Conservation (phyloP, 2,888 invertebrate species). For the Drosophila macrospina region DNA sequence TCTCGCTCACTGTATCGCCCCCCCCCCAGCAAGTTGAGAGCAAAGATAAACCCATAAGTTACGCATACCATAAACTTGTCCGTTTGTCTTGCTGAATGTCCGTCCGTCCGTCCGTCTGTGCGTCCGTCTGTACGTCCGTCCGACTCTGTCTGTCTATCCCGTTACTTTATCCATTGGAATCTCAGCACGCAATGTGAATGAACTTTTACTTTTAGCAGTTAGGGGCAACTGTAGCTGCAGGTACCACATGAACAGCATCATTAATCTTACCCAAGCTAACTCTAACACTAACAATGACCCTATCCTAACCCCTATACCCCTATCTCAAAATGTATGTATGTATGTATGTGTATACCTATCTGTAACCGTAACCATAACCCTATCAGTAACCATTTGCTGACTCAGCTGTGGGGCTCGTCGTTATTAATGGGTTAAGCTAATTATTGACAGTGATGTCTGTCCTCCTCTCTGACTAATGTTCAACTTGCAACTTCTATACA, state of each 20-base stretch:
- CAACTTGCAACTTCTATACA: conserved; percentile 4
- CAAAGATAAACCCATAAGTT: conserved; percentile 57
- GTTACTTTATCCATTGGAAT: conserved; percentile 30
- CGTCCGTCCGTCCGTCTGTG: conserved; percentile 3
- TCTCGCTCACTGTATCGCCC: not conserved
- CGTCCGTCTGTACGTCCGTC: not conserved
- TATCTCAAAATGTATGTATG: not conserved
- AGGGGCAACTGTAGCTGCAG: conserved; percentile 37
- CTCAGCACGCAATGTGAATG: conserved; percentile 64
- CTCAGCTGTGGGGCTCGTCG: conserved; percentile 51
- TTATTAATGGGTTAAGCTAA: conserved; percentile 80
- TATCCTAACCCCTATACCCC: not conserved
- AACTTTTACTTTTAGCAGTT: conserved; percentile 71
- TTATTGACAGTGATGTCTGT: conserved; percentile 69
- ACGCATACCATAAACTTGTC: conserved; percentile 49
- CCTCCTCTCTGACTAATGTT: conserved; percentile 54
- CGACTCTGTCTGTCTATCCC: conserved; percentile 4
- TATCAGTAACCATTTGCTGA: conserved; percentile 46
- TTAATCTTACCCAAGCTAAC: conserved; percentile 22
- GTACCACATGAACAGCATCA: conserved; percentile 44
- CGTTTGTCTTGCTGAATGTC: not conserved
- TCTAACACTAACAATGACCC: conserved; percentile 1
- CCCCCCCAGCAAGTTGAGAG: not conserved
- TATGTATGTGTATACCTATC: not conserved
- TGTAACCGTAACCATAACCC: not conserved